Conservation (phyloP, 2,113 vertebrate genomes). For the Suricata suricatta region DNA sequence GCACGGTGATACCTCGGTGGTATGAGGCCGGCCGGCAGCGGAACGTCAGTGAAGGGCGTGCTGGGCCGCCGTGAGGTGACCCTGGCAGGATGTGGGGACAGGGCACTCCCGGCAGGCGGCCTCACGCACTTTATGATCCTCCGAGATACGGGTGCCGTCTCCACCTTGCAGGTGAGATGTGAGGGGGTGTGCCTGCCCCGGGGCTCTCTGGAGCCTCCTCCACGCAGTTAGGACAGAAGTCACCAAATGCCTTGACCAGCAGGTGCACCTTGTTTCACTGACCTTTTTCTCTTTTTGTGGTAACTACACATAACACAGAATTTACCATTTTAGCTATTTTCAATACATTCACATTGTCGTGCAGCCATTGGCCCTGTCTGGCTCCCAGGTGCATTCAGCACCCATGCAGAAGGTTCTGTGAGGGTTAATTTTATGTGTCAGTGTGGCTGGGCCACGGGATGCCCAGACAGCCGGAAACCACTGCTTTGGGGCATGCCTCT, state of each 20-base stretch:
- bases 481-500: neutral
- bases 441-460: rapidly evolving
- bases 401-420: neutral
- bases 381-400: neutral
- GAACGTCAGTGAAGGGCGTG: neutral
- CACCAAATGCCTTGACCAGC: neutral
- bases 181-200: neutral
- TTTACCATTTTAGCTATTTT: too few species aligned
- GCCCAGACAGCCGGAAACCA: rapidly evolving
- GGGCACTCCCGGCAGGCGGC: neutral
- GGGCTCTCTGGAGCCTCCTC: rapidly evolving
- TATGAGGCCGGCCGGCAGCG: rapidly evolving
- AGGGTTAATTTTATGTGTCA: rapidly evolving
- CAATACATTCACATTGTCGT: neutral
- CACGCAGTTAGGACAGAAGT: neutral
- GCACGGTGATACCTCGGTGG: rapidly evolving
- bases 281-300: neutral
- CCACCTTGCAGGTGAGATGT: rapidly evolving
- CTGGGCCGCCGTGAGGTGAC: rapidly evolving
- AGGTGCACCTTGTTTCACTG: rapidly evolving
- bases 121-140: rapidly evolving
- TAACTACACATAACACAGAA: neutral
- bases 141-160: rapidly evolving
- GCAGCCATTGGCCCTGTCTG: neutral
- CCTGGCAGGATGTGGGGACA: rapidly evolving